Conservation (phyloP, 92 coral and sea anemone genomes). For the Porites rus region DNA sequence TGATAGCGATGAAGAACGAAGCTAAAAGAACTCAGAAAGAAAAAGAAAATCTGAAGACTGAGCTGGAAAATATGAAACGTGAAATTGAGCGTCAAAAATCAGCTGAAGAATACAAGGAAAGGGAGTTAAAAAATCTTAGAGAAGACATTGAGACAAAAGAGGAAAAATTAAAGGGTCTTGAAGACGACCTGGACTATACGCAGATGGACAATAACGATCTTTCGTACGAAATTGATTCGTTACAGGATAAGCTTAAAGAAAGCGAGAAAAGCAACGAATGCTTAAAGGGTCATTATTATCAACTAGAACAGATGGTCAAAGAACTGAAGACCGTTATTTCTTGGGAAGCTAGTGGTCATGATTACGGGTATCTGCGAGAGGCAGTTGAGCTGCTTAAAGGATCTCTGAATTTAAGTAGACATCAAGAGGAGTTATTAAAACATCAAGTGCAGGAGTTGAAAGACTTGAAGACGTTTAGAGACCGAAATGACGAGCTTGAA, state of each 20-base stretch:
- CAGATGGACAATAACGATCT: constrained; percentile 2
- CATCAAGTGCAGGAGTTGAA: background rate
- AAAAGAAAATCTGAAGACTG: background rate
- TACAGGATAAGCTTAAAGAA: constrained; percentile 4
- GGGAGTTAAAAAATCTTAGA: constrained; percentile 29
- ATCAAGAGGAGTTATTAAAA: background rate
- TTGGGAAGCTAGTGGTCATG: background rate
- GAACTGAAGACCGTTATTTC: background rate
- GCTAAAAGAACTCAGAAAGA: background rate
- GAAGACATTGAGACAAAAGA: constrained; percentile 21
- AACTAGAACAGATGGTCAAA: background rate
- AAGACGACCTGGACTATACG: constrained; percentile 1
- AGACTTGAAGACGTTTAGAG: background rate
- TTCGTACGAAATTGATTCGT: constrained; percentile 2
- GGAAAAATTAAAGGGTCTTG: background rate
- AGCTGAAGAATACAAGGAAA: constrained; percentile 25
- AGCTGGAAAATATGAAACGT: constrained; percentile 6
- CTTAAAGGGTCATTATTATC: background rate
- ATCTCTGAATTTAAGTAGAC: constrained; percentile 12
- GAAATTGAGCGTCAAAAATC: background rate
- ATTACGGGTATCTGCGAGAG: constrained; percentile 25
- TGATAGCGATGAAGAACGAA: background rate
- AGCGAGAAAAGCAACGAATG: background rate
- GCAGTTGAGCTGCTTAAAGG: constrained; percentile 22
- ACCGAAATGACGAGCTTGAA: background rate